A percentile compares a stretch with the other conserved stretches of the same genome.
These are phyloP conservation scores for Myzus persicae DNA, from an alignment of 1,140 invertebrate genomes.

Conservation along the genomic window DNA sequence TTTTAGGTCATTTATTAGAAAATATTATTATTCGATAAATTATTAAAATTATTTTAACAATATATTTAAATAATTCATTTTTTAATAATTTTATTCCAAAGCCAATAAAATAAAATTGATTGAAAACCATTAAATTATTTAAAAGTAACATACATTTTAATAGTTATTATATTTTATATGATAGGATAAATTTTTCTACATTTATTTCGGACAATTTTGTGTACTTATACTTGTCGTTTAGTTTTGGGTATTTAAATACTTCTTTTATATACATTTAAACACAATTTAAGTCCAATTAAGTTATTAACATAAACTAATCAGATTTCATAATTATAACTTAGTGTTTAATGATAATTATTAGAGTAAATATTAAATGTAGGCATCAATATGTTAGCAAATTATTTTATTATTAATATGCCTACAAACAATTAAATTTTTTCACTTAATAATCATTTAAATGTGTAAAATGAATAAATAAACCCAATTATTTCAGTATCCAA, in stretches of 20 bases:
- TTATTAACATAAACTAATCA: neutral
- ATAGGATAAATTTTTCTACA: neutral
- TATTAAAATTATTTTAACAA: neutral
- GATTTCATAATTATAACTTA: neutral
- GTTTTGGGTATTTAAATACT: neutral
- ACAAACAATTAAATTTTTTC: neutral
- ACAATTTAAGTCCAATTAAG: neutral
- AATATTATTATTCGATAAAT: neutral
- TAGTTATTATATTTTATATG: neutral
- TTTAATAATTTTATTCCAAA: neutral
- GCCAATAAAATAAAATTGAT: neutral
- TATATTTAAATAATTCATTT: neutral
- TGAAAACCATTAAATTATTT: neutral
- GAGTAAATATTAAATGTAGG: neutral
- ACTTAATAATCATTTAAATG: neutral
- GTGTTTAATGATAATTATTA: neutral
- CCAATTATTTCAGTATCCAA: neutral
- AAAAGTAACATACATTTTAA: neutral
- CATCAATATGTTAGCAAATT: neutral
- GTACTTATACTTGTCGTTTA: neutral
- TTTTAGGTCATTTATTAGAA: neutral
- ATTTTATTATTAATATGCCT: slow-evolving; percentile 10
- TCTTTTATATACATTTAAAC: neutral
- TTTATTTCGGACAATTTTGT: neutral
- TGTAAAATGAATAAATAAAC: neutral